Evolutionary conservation across 2,113 vertebrate genomes (phyloP).

Genomic region (Charina bottae): DNA sequence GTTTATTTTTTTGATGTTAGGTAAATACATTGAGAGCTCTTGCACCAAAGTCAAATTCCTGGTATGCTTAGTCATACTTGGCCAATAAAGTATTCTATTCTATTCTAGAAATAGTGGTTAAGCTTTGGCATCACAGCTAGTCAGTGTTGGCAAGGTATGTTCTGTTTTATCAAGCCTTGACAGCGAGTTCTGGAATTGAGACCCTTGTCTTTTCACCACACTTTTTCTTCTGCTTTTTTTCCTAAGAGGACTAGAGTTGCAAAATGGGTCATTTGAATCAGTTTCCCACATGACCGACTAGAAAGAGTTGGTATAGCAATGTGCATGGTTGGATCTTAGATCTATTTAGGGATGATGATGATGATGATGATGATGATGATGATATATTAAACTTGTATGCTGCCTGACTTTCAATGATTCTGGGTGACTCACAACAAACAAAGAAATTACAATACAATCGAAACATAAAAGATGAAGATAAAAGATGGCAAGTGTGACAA

Average conservation of each 20-base stretch:
- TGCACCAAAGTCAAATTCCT: too few relatives aligned
- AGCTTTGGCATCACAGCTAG: neutral
- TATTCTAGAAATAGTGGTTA: neutral
- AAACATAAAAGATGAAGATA: neutral
- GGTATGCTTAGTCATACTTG: too few relatives aligned
- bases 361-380: neutral
- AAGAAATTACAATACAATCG: neutral
- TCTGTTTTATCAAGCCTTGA: neutral
- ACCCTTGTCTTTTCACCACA: neutral
- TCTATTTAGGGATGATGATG: neutral
- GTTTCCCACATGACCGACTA: neutral
- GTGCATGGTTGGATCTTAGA: neutral
- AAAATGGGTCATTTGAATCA: too few relatives aligned
- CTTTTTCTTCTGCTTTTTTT: too few relatives aligned
- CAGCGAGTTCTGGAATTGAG: neutral
- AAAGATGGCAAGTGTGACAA: neutral
- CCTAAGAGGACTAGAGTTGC: too few relatives aligned
- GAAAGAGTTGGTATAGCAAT: neutral
- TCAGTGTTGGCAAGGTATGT: neutral
- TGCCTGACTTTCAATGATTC: neutral
- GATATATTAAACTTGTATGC: neutral
- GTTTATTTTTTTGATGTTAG: too few relatives aligned
- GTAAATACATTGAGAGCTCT: too few relatives aligned
- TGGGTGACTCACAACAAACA: neutral
- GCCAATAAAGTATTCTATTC: too few relatives aligned